Evolutionary conservation across 2,888 invertebrate species (phyloP).

Genomic region (Podabrus alpinus): DNA sequence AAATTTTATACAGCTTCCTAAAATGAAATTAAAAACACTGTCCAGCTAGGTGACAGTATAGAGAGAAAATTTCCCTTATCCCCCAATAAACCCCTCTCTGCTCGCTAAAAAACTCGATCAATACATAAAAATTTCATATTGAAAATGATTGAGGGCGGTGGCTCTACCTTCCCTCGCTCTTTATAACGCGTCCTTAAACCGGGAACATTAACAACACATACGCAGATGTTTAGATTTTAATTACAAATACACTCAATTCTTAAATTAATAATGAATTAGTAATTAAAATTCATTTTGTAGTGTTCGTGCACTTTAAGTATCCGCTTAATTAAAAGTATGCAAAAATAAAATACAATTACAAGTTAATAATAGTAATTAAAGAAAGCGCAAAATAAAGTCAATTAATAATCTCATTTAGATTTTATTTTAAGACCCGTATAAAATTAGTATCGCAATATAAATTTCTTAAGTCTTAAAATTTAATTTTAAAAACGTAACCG

Average conservation of each 20-base stretch:
- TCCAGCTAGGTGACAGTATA: conserved; percentile 52
- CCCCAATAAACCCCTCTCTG: conserved; percentile 48
- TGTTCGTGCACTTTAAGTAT: not conserved
- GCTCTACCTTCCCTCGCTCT: conserved; percentile 37
- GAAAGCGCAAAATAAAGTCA: not conserved
- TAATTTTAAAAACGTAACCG: not conserved
- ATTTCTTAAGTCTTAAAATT: not conserved
- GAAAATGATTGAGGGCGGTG: conserved; percentile 58
- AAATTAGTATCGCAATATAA: not conserved
- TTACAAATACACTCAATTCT: conserved; percentile 6
- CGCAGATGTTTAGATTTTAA: conserved; percentile 13
- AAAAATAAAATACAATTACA: not conserved
- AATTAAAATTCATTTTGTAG: not conserved
- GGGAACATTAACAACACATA: conserved; percentile 26
- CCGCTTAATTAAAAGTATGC: not conserved
- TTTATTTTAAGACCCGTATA: not conserved
- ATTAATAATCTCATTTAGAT: not conserved
- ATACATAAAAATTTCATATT: conserved; percentile 60
- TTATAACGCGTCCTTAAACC: conserved; percentile 27
- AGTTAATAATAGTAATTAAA: not conserved
- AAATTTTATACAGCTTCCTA: conserved; percentile 32
- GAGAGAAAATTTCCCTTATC: conserved; percentile 34
- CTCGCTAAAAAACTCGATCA: conserved; percentile 56
- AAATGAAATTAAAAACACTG: conserved; percentile 52
- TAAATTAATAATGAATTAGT: not conserved